Conservation (phyloP, 1,140 invertebrate species). For the Periplaneta americana region DNA sequence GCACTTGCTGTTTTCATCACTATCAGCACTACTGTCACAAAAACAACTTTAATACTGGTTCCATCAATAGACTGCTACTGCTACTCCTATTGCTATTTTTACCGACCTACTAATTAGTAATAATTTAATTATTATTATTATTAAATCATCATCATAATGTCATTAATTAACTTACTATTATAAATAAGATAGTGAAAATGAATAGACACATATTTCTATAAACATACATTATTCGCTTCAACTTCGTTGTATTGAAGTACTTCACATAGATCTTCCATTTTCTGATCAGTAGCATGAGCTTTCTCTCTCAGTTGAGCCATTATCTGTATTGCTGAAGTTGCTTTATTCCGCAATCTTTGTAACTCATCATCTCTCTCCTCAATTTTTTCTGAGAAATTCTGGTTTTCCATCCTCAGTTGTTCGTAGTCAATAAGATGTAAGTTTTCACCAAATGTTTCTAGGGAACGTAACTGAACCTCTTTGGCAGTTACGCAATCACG, state of each 20-base stretch:
- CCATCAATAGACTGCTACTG: no score
- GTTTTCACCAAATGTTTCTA: slow-evolving; percentile 6
- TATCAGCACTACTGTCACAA: no score
- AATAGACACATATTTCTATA: no score
- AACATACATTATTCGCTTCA: slow-evolving; percentile 19
- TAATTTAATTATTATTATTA: no score
- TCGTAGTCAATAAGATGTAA: slow-evolving; percentile 10
- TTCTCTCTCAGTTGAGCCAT: slow-evolving; percentile 34
- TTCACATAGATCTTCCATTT: slow-evolving; percentile 12
- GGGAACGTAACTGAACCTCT: background rate
- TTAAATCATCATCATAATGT: no score
- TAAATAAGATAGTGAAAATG: no score
- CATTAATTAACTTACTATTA: no score
- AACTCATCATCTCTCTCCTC: slow-evolving; percentile 34
- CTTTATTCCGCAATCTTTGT: slow-evolving; percentile 26
- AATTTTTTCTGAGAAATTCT: slow-evolving; percentile 22
- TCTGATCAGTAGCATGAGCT: slow-evolving; percentile 15
- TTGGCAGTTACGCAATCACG: slow-evolving; percentile 2
- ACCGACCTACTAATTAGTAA: no score
- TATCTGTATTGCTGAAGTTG: slow-evolving; percentile 28
- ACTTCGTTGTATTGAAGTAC: slow-evolving; percentile 16
- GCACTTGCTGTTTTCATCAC: no score
- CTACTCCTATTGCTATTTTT: no score
- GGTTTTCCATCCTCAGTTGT: slow-evolving; percentile 16
- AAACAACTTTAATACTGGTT: no score